Base-by-base conservation (phyloP, 2,888 invertebrate genomes). In the Dorcus hopei region DNA sequence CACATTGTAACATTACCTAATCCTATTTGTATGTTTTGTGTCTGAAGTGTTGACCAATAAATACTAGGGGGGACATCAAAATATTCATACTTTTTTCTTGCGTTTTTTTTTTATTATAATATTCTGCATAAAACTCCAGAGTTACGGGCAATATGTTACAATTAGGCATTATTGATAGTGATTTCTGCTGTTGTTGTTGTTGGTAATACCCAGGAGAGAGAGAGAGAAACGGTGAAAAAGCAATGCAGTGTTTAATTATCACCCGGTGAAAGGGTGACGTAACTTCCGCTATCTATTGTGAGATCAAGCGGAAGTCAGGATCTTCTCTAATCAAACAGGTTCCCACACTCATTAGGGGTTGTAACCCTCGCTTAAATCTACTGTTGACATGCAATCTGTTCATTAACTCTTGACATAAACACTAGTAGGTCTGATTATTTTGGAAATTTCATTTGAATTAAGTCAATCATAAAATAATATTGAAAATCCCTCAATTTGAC, bases 341-440 rank as follows among this genome's bases (percentile, higher is more conserved):
- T 74, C 74, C 73, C 74, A 74, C 74, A 73, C 70, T 70, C 68
- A 72, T 72, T 72, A 71, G 66, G 71, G 71, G 71, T 66, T 64
- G 61, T 54, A 59, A 59, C 59, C 56, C 55, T 56, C 54, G 47
- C 16, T 16, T 26, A 52, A 8, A 19, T 19, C 47, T 14, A 43
- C 19, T 48, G 14, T 54, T 45, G 48, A 42, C 55, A 48, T 42
- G 55, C 59, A 56, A 59, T 59, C 59, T 52, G 56, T 59, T 59
- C 59, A 56, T 59, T 55, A 56, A 55, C 45, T 45, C 26, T 33
- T 33, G 26, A 33, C 26, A 5, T 33, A 33, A 33, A 33, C 26
- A 7, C 26, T 0, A 33, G 26, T 7, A 33, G 14, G 1, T 7
- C 26, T 6, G 26, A 33, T 33, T 33, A 33, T 33, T 33, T 6